Evolutionary conservation across 2,113 vertebrate species (phyloP), one percentile per base, ranked within the genome.

Genomic region (Chinchilla lanigera): DNA sequence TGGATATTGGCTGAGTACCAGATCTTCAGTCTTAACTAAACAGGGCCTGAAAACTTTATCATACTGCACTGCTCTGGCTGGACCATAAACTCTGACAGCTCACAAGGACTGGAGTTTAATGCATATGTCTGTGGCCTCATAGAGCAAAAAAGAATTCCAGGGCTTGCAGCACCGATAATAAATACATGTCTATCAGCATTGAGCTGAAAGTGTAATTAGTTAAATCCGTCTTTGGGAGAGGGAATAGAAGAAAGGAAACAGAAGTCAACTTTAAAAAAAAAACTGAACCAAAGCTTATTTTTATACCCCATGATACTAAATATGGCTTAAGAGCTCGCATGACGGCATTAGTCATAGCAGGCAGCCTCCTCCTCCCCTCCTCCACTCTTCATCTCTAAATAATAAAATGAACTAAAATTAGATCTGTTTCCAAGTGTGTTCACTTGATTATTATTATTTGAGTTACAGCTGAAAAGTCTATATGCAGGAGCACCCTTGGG

Each of bases 191-290:
- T 98, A 97, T 99, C 99, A 98, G 98, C 95, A 96, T 98, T 98
- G 98, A 98, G 98, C 98, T 98, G 98, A 99, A 99, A 99, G 99
- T 99, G 97, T 99, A 98, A 99, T 99, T 99, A 99, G 98, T 98
- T 98, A 98, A 98, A 97, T 98, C 98, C 98, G 81, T 98, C 98
- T 98, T 98, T 98, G 97, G 96, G 96, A 98, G 98, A 98, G 96
- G 97, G 98, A 99, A 98, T 97, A 98, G 98, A 98, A 98, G 97
- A 99, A 99, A 99, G 99, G 99, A 99, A 99, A 99, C 98, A 99
- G 99, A 98, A 99, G 99, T 98, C 98, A 98, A 98, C 98, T 98
- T 94, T 96, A 97, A 98, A 98, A 98, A 99, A 99, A 98, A 98
- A 98, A 98, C 65, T 96, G 98, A 98, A 98, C 98, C 65, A 93